Evolutionary conservation across 1,140 invertebrate genomes (phyloP).

Genomic region (Apis florea): DNA sequence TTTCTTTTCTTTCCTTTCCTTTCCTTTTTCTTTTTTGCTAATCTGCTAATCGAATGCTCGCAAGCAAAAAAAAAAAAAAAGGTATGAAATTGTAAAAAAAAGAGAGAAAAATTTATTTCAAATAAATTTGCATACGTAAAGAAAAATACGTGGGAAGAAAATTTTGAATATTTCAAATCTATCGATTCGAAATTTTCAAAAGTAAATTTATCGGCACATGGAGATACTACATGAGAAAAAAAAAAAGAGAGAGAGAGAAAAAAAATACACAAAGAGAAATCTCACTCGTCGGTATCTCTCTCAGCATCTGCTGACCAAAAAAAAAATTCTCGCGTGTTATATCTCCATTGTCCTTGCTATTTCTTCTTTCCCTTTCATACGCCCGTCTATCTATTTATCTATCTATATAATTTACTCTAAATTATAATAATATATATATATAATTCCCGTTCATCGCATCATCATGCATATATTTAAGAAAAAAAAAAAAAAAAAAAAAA

Average conservation of each 20-base stretch:
- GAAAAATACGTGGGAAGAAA: not conserved
- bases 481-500: too few species aligned
- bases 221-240: not conserved
- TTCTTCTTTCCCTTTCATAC: not conserved
- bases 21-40: not conserved
- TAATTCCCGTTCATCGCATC: not conserved
- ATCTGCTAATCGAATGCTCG: not conserved
- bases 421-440: slow-evolving; percentile 14
- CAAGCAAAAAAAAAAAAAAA: not conserved
- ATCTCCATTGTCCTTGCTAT: not conserved
- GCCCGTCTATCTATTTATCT: too few species aligned
- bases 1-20: not conserved
- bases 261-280: too few species aligned
- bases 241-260: too few species aligned
- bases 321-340: slow-evolving; percentile 6
- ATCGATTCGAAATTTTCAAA: not conserved
- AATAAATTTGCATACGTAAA: not conserved
- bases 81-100: not conserved
- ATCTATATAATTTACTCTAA: too few species aligned
- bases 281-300: not conserved
- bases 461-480: too few species aligned
- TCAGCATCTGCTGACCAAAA: slow-evolving; percentile 65
- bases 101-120: not conserved
- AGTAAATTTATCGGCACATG: slow-evolving; percentile 7
- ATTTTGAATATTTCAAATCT: not conserved